Conservation (phyloP, 2,113 vertebrate genomes). For the Pluvianellus socialis region DNA sequence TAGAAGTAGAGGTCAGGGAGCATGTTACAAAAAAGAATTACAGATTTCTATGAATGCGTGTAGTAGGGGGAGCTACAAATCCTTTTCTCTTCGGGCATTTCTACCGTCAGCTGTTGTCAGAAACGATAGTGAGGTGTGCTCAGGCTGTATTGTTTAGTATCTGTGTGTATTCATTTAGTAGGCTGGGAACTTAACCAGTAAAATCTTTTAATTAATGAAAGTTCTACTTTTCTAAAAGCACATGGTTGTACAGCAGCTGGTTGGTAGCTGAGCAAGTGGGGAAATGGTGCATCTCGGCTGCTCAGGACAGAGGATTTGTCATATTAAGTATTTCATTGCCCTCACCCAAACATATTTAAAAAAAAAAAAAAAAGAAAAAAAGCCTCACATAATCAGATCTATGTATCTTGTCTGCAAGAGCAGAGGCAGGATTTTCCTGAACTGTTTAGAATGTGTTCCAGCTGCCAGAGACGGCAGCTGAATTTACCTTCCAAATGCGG, state of each 20-base stretch:
- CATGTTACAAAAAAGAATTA: accelerated
- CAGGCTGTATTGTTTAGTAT: background rate
- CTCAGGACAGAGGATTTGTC: background rate
- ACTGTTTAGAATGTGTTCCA: background rate
- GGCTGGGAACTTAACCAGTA: background rate
- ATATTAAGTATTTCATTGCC: background rate
- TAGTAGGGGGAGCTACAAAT: background rate
- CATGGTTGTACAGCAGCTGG: background rate
- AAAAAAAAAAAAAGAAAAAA: background rate
- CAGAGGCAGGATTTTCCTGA: background rate
- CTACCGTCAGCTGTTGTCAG: background rate
- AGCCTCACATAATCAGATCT: background rate
- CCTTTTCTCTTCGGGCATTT: background rate
- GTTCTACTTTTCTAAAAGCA: background rate
- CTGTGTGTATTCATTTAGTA: background rate
- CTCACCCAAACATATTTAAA: background rate
- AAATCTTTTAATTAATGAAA: background rate
- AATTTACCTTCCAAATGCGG: background rate
- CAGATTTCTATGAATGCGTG: background rate
- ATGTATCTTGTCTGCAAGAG: background rate
- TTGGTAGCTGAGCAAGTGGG: background rate
- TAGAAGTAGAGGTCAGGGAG: background rate
- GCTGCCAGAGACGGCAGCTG: background rate
- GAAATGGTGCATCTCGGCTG: accelerated
- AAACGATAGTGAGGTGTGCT: background rate